A percentile compares a stretch with the other conserved stretches of the same genome.
These are phyloP conservation scores for Holothuria leucospilota DNA, from an alignment of 53 echinoderm and acorn worm species.

Conservation along the genomic window DNA sequence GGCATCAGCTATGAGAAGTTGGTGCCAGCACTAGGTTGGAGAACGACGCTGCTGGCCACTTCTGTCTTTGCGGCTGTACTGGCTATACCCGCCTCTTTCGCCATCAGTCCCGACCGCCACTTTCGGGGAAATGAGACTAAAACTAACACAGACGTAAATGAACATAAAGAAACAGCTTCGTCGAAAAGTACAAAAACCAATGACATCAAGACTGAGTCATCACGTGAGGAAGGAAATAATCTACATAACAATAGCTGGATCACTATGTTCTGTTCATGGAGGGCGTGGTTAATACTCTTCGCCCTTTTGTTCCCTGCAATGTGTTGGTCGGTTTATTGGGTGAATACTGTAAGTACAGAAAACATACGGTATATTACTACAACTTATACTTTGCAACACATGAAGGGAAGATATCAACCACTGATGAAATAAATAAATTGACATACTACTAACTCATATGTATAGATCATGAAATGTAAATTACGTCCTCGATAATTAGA, in stretches of 20 bases:
- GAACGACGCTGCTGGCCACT: not conserved
- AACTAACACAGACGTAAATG: not conserved
- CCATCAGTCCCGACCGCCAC: not conserved
- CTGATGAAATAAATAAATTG: too few relatives aligned
- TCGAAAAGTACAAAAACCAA: not conserved
- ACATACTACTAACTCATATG: too few relatives aligned
- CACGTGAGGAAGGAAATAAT: not conserved
- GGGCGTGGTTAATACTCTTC: not conserved
- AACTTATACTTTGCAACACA: too few relatives aligned
- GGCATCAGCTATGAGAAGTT: constrained; percentile 1
- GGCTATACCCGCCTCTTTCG: constrained; percentile 26
- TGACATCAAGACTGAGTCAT: not conserved
- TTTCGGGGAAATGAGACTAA: not conserved
- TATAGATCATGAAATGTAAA: too few relatives aligned
- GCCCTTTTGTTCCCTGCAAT: constrained; percentile 21
- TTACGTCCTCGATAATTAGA: too few relatives aligned
- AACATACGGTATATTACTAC: too few relatives aligned
- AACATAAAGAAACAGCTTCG: too few relatives aligned
- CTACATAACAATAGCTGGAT: not conserved
- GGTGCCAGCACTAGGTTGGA: constrained; percentile 9
- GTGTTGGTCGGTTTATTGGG: constrained; percentile 33
- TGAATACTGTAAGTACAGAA: constrained; percentile 14
- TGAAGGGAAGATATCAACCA: too few relatives aligned
- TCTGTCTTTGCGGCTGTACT: constrained; percentile 3
- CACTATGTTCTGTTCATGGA: not conserved